phyloP scores from a whole-genome alignment of 1,140 invertebrate genomes.

The Drosophila kanapiae region DNA sequence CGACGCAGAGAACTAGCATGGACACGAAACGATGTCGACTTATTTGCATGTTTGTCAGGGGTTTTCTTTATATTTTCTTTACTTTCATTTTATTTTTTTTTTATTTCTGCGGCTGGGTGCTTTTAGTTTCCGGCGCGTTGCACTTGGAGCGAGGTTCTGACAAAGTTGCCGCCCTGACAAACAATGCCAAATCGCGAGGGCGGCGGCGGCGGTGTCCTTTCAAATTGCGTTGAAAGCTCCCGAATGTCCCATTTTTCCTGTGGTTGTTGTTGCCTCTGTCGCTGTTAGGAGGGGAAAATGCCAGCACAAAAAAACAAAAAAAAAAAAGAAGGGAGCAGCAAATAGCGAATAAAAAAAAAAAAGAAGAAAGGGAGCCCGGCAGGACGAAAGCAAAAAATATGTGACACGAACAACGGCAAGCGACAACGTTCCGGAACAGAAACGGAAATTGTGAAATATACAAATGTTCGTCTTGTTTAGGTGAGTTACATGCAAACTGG shows the following conservation, averaged over 20 bases:
- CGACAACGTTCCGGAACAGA: conserved; percentile 77
- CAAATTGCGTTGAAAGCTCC: conserved; percentile 80
- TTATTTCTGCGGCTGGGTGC: conserved; percentile 43
- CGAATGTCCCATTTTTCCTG: conserved; percentile 73
- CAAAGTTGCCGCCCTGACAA: conserved; percentile 66
- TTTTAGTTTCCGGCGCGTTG: conserved; percentile 69
- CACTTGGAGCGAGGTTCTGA: conserved; percentile 54
- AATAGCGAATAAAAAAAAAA: conserved; percentile 53
- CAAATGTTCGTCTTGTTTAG: conserved; percentile 77
- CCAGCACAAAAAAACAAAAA: conserved; percentile 37
- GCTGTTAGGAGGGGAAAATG: conserved; percentile 51
- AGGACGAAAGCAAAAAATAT: conserved; percentile 58
- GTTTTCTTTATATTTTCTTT: neutral
- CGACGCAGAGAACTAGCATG: conserved; percentile 28
- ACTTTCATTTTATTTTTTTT: conserved; percentile 16
- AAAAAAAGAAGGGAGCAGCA: conserved; percentile 17
- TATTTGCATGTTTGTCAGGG: conserved; percentile 51
- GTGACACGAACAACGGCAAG: conserved; percentile 75
- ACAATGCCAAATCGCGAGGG: conserved; percentile 72
- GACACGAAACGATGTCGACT: conserved; percentile 57
- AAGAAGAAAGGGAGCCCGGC: conserved; percentile 25
- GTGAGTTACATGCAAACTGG: conserved; percentile 67
- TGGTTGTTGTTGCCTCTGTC: neutral
- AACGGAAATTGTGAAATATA: conserved; percentile 82
- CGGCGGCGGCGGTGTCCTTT: conserved; percentile 54